A percentile compares a stretch with the other conserved stretches of the same genome.
Evolutionary conservation across 2,888 invertebrate species (phyloP).

Genomic region (Formica aserva): DNA sequence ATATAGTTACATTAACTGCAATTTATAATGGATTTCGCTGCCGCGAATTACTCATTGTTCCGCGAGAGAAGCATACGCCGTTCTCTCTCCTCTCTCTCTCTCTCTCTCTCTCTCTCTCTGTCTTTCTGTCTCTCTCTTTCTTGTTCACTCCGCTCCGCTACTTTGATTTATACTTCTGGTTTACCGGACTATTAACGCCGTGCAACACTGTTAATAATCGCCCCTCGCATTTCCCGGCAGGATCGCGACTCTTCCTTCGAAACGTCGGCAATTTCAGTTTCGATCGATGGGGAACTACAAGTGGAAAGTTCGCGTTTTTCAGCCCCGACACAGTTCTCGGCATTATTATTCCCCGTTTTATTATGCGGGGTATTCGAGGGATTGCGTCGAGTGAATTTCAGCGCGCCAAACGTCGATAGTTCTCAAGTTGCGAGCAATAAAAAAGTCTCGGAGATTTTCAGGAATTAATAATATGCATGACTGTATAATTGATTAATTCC

Average conservation of each 20-base stretch:
- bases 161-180: conserved; percentile 55
- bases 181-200: conserved; percentile 57
- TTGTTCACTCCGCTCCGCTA: conserved; percentile 1
- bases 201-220: conserved; percentile 55
- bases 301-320: not conserved
- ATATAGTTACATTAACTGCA: conserved; percentile 57
- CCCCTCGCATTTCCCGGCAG: not conserved
- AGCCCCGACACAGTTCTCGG: not conserved
- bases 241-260: conserved; percentile 40
- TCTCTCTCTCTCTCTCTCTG: too few species aligned
- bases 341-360: conserved; percentile 22
- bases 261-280: not conserved
- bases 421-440: not conserved
- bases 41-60: conserved; percentile 57
- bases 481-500: conserved; percentile 9
- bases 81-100: not conserved
- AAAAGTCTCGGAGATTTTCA: not conserved
- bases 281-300: conserved; percentile 23
- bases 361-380: not conserved
- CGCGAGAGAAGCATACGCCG: conserved; percentile 37
- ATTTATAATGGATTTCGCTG: conserved; percentile 56
- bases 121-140: not conserved
- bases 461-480: conserved; percentile 3
- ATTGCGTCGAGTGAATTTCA: not conserved
- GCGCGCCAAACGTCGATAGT: not conserved